These are phyloP conservation scores for Neodiprion pinetum DNA, from an alignment of 1,140 invertebrate genomes.

Conservation along the genomic window DNA sequence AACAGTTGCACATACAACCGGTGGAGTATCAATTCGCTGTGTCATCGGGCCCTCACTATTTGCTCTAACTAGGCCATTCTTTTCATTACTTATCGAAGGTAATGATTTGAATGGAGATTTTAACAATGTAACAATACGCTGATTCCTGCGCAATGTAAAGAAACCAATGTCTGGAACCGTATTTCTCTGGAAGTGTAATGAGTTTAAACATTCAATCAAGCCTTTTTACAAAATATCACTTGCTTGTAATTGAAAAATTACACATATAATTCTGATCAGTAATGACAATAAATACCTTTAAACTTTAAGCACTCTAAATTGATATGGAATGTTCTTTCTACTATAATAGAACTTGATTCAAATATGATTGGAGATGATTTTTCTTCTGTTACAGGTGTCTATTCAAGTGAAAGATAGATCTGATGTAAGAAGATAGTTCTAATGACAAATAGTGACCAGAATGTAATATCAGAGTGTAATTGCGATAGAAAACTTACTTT, in stretches of 20 bases:
- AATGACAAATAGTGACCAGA: not conserved
- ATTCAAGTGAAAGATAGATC: conserved; percentile 8
- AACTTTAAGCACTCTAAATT: not conserved
- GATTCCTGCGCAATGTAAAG: conserved; percentile 56
- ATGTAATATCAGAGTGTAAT: not conserved
- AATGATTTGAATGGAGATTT: conserved; percentile 58
- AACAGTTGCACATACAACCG: conserved; percentile 52
- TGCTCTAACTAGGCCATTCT: conserved; percentile 54
- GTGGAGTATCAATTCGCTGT: conserved; percentile 43
- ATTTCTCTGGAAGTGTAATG: conserved; percentile 51
- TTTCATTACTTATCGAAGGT: conserved; percentile 50
- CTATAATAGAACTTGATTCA: not conserved
- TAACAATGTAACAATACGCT: conserved; percentile 53
- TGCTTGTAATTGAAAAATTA: too few relatives aligned
- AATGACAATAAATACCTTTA: conserved; percentile 12
- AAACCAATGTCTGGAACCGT: conserved; percentile 53
- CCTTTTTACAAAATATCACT: too few relatives aligned
- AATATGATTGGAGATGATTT: conserved; percentile 6
- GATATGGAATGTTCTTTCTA: not conserved
- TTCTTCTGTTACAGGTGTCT: not conserved
- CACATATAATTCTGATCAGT: not conserved
- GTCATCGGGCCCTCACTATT: conserved; percentile 52
- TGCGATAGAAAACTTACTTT: conserved; percentile 41
- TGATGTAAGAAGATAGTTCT: conserved; percentile 4
- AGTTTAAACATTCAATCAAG: not conserved